phyloP scores from a whole-genome alignment of 2,888 invertebrate species.

The Syrphus vitripennis region DNA sequence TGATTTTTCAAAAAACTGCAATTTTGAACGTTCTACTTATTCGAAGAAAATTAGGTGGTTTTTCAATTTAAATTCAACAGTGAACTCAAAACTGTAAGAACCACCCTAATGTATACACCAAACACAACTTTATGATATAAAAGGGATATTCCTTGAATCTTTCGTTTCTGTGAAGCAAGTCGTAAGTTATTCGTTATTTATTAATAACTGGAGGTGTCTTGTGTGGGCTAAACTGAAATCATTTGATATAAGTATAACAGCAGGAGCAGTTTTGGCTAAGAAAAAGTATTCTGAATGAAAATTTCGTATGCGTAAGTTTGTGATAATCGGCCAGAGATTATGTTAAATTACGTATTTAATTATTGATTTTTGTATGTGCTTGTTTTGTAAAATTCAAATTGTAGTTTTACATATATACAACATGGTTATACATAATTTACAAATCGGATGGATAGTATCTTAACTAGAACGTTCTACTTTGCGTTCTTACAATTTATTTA shows the following conservation, averaged over 20 bases:
- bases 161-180: background rate
- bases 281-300: background rate
- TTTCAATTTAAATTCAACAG: too few species aligned
- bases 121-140: background rate
- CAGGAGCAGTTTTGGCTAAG: background rate
- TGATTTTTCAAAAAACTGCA: too few species aligned
- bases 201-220: constrained; percentile 12
- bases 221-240: background rate
- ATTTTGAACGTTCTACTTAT: too few species aligned
- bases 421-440: too few species aligned
- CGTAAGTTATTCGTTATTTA: constrained; percentile 24
- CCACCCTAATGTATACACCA: too few species aligned
- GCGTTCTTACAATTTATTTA: too few species aligned
- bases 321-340: background rate
- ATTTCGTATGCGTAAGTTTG: background rate
- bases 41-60: too few species aligned
- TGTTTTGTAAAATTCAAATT: too few species aligned
- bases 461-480: too few species aligned
- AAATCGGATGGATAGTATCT: too few species aligned
- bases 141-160: background rate
- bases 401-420: too few species aligned
- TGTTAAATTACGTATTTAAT: background rate
- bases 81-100: too few species aligned
- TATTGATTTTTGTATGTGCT: background rate
- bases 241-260: background rate